phyloP scores from a whole-genome alignment of 2,888 invertebrate genomes.

The Chloroclystis v-ata region DNA sequence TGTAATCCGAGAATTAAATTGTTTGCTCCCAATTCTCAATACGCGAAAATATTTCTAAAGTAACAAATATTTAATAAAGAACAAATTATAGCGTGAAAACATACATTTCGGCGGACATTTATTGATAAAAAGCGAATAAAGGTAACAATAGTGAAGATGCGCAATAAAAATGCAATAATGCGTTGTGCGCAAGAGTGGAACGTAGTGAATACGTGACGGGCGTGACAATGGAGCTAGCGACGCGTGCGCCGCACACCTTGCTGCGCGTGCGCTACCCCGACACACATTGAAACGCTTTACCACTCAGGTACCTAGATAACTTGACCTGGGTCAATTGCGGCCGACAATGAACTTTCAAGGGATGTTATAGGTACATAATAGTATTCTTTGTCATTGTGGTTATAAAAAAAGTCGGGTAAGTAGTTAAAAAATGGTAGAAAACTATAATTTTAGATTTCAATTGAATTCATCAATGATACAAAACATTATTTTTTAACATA shows the following conservation, averaged over 20 bases:
- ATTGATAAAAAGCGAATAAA: conserved; percentile 66
- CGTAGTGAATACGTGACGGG: conserved; percentile 58
- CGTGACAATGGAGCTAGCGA: conserved; percentile 61
- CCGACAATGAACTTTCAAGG: too few relatives aligned
- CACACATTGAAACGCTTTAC: not conserved
- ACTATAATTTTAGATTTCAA: too few relatives aligned
- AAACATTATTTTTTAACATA: too few relatives aligned
- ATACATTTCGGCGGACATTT: conserved; percentile 62
- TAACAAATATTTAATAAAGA: conserved; percentile 46
- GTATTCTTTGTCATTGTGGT: not conserved
- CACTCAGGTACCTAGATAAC: not conserved
- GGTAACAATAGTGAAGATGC: conserved; percentile 73
- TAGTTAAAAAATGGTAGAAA: too few relatives aligned
- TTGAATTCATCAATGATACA: too few relatives aligned
- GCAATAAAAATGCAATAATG: conserved; percentile 75
- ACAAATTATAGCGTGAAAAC: conserved; percentile 70
- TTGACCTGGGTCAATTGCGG: too few relatives aligned
- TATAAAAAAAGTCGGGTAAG: too few relatives aligned
- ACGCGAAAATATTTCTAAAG: conserved; percentile 26
- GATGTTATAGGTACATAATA: too few relatives aligned
- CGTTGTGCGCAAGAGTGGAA: conserved; percentile 51
- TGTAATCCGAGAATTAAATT: conserved; percentile 36
- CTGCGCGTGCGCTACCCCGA: conserved; percentile 25
- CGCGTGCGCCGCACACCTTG: conserved; percentile 69
- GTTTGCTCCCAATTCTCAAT: conserved; percentile 23